Evolutionary conservation across 2,113 vertebrate genomes (phyloP), one percentile per base, ranked within the genome.

Genomic region (Heterocephalus glaber): DNA sequence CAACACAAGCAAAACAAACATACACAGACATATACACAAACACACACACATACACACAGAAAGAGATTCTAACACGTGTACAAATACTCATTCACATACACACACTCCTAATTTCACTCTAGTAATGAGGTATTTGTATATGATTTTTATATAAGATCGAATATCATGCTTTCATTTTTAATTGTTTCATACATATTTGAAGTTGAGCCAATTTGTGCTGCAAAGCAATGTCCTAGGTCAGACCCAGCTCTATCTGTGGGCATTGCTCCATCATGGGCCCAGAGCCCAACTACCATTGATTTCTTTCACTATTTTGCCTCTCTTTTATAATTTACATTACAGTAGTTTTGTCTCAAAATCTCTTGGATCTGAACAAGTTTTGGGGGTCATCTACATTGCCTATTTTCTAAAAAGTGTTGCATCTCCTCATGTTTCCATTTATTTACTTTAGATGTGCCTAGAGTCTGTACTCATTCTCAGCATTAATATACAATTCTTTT

Each of bases 351-450:
- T n/a, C 35, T 82, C 65, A 70, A 70, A 96, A 77, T n/a, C 13
- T 61, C 47, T 89, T 84, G 54, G 35, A 92, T 70, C 19, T 58
- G 52, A 77, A 90, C 94, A 24, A 84, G 17, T 47, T 90, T 96
- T 44, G 49, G 84, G 56, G 52, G 35, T 80, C 87, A 14, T 41
- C 54, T 80, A 83, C 95, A 76, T 1, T 83, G 84, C 49, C 52
- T 77, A 33, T 65, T 84, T 90, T n/a, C 60, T 86, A 65, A 1
- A 90, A 41, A 68, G 20, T 92, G 26, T 41, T 84, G 92, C 80
- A 28, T 86, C 30, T 94, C 41, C 91, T 84, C 70, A 93, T 26
- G 86, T 65, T 93, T 79, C n/a, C 89, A 41, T 65, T 84, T 84
- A 68, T 83, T 85, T 86, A n/a, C 49, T 93, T 94, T 66, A 94